Percentiles rank a stretch among this genome's conserved stretches.
Evolutionary conservation across 2,797 vertebrate genomes (phyloP).

Genomic region (Arctocebus calabarensis): DNA sequence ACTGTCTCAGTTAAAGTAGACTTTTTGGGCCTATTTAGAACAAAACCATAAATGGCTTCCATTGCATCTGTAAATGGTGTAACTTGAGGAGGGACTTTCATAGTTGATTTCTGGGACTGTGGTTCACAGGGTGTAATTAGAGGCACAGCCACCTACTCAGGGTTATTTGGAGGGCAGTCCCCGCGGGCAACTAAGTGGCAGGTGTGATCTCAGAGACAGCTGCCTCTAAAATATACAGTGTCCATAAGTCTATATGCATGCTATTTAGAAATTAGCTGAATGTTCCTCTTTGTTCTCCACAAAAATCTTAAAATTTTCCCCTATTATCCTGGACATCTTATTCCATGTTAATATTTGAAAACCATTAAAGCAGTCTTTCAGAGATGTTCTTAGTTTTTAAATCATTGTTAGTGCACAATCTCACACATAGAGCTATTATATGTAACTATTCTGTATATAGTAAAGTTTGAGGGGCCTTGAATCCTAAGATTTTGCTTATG

Average conservation of each 20-base stretch:
- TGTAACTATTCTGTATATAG: neutral
- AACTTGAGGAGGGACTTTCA: conserved; percentile 60
- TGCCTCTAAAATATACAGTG: conserved; percentile 49
- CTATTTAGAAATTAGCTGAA: conserved; percentile 63
- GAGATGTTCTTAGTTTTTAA: conserved; percentile 17
- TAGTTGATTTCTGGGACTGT: conserved; percentile 64
- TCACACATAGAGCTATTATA: neutral
- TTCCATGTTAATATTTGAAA: conserved; percentile 51
- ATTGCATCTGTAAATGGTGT: conserved; percentile 53
- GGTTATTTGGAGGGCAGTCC: conserved; percentile 72
- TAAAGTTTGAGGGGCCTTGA: neutral
- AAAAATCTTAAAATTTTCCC: conserved; percentile 27
- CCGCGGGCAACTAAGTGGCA: conserved; percentile 62
- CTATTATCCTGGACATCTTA: conserved; percentile 17
- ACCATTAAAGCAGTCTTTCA: neutral
- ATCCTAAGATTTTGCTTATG: conserved; percentile 9
- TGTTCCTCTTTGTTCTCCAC: conserved; percentile 61
- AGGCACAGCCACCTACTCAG: conserved; percentile 49
- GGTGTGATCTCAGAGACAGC: conserved; percentile 75
- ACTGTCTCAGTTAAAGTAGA: conserved; percentile 63
- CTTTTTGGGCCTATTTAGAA: conserved; percentile 46
- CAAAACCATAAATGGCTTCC: conserved; percentile 41
- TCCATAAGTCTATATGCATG: conserved; percentile 32
- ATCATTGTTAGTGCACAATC: neutral
- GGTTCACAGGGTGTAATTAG: conserved; percentile 65